These are phyloP conservation scores for Lamprologus speciosus DNA, from an alignment of 2,113 vertebrate species.

Conservation along the genomic window DNA sequence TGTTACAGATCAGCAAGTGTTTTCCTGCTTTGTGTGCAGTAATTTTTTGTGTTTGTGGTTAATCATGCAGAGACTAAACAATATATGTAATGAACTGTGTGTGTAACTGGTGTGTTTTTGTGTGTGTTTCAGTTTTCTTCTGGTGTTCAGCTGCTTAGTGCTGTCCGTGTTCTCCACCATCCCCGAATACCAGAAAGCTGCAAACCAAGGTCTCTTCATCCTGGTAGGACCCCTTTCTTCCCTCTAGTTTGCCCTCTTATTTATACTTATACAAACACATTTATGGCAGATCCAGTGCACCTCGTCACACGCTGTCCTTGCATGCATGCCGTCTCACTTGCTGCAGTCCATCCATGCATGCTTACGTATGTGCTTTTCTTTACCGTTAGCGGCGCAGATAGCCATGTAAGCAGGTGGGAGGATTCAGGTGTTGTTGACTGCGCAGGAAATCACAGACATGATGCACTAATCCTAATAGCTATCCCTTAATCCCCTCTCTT, in stretches of 20 bases:
- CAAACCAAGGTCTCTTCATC: constrained; percentile 95
- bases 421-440: constrained; percentile 71
- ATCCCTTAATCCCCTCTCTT: constrained; percentile 46
- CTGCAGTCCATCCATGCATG: background rate
- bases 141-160: constrained; percentile 97
- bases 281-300: background rate
- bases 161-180: constrained; percentile 98
- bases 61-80: constrained; percentile 1
- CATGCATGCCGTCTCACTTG: background rate
- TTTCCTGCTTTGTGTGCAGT: background rate
- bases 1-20: constrained; percentile 19
- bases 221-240: constrained; percentile 74
- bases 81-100: background rate
- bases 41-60: background rate
- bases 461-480: constrained; percentile 66
- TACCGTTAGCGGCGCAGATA: constrained; percentile 18
- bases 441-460: constrained; percentile 58
- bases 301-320: background rate
- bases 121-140: constrained; percentile 83
- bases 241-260: background rate
- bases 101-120: background rate
- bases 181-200: constrained; percentile 84
- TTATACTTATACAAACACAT: background rate
- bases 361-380: constrained; percentile 15
- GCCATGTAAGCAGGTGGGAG: constrained; percentile 57